Evolutionary conservation across 2,888 invertebrate species (phyloP), one percentile per base, ranked within the genome.

Genomic region (Argynnis bischoffii): DNA sequence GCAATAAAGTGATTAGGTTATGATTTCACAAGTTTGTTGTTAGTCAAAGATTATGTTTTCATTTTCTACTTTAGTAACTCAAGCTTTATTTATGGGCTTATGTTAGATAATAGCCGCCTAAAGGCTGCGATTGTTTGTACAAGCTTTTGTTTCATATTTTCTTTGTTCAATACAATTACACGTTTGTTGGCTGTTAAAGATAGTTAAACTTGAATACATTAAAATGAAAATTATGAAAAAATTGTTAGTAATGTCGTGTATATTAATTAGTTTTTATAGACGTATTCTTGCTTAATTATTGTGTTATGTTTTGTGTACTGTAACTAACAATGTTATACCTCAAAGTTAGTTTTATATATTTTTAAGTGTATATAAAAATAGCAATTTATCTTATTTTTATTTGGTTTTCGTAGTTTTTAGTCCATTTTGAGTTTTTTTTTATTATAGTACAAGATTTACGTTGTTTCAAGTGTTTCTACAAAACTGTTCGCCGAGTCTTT

Each of bases 121-220:
- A 71, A 70, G 69, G 68, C 66, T 65, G 57, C 63, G 53, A 71
- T 72, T 72, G 70, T 70, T 70, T 73, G 65, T 64, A 67, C 18
- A 61, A 72, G 67, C 64, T 72, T 69, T 72, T 73, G 71, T 73
- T 73, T 68, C 41, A 57, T 69, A 61, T 57, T 57, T 69, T 70
- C 73, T 67, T 72, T 72, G 72, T 72, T 70, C 57, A 15, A 21
- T 56, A 53, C 64, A 55, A 55, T 31, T 63, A 63, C 15, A 64
- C 35, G 21, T 50, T 67, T 8, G 55, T 46, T 47, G 57, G 46
- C 21, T 47, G 47, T 48, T 41, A n/a, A 26, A n/a, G 1, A 3
- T 21, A 16, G 47, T n/a, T 31, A n/a, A 41, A 51, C 18, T 18
- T 16, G 5, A 18, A n/a, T 54, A 15, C 6, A 14, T 14, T 50